Base-by-base conservation (phyloP, 2,888 invertebrate genomes). In the Deilephila porcellus region DNA sequence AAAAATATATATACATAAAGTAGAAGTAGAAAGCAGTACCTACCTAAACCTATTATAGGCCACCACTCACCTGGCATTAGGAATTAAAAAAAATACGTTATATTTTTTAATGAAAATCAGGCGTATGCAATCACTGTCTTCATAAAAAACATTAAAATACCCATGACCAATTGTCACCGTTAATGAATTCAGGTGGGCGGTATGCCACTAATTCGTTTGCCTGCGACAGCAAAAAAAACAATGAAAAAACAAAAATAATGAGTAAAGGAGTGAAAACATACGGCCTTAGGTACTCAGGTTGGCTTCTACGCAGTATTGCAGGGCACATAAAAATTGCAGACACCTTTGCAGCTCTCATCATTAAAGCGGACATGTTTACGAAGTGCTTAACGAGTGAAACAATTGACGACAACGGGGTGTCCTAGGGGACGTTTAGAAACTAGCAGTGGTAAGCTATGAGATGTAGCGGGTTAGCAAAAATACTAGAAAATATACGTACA, bases 351-450 rank as follows among this genome's bases (percentile, higher is more conserved):
- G 75, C 71, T 72, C 72, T 73, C 75, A 83, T 85, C 86, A 85
- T 90, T 89, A 88, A 85, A 82, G 77, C 76, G 71, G 86, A 82
- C 80, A 80, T 91, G 86, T 90, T 90, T 88, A 90, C 87, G 84
- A 79, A 83, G 81, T 82, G 84, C 83, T 86, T 88, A 88, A 87
- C 89, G 85, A 87, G 87, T 86, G 84, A 84, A 88, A 85, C 90
- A 92, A 92, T 92, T 92, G 91, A 88, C 85, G 86, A 86, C 91
- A 82, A 87, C 88, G 85, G 90, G 88, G 88, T 83, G 88, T 86
- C 90, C 82, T 82, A 71, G 75, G 87, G 85, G 86, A 81, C 82
- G 76, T 71, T 76, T n/a, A 53, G 70, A 72, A 67, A 71, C 72
- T 53, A 70, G 52, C 75, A 60, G 77, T 79, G 19, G 14, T 73